Conservation (phyloP, 2,888 invertebrate genomes). For the Frankliniella intonsa region DNA sequence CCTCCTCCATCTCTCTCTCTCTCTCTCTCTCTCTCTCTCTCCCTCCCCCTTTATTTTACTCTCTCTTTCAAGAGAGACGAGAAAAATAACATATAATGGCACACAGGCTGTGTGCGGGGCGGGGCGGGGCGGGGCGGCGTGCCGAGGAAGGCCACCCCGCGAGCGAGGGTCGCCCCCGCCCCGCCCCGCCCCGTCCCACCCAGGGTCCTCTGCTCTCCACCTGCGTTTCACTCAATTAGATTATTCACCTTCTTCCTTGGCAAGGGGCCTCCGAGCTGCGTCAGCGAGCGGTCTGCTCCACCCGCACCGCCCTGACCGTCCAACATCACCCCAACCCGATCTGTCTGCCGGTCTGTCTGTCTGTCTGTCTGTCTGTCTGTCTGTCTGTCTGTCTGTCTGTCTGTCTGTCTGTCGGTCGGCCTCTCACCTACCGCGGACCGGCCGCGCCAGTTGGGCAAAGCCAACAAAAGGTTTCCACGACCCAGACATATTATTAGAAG, state of each 20-base stretch:
- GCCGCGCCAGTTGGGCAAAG: background rate
- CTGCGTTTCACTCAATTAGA: conserved; percentile 1
- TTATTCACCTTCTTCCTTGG: conserved; percentile 1
- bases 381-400: too few relatives aligned
- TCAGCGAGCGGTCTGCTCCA: background rate
- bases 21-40: conserved; percentile 1
- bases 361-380: too few relatives aligned
- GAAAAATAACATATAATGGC: too few relatives aligned
- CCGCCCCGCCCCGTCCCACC: background rate
- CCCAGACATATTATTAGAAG: too few relatives aligned
- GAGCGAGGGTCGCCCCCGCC: background rate
- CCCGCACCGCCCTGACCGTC: too few relatives aligned
- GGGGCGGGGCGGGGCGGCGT: too few relatives aligned
- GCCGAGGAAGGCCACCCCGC: too few relatives aligned
- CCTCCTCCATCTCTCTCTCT: background rate
- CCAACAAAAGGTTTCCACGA: too few relatives aligned
- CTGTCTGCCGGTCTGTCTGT: too few relatives aligned
- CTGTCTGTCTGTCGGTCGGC: too few relatives aligned
- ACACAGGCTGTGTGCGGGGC: too few relatives aligned
- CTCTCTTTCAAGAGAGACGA: background rate
- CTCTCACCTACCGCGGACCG: background rate
- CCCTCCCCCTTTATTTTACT: background rate
- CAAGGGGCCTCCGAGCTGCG: background rate
- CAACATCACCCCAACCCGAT: too few relatives aligned
- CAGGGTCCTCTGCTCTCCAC: background rate